Base-by-base conservation (phyloP, 2,888 invertebrate genomes). In the Allygus modestus region DNA sequence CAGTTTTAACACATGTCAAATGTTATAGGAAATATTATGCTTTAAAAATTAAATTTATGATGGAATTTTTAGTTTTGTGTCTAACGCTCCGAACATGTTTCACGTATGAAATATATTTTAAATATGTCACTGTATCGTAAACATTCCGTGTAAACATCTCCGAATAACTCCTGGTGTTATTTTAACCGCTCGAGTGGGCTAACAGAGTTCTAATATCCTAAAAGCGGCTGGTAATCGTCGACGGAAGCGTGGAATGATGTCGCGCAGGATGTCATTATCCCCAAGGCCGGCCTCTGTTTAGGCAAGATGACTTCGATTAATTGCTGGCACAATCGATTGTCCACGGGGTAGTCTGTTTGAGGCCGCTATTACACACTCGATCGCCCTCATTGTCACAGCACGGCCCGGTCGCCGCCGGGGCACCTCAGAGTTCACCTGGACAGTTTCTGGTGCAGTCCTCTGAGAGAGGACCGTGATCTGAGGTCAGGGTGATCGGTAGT, bases 241-340 rank as follows among this genome's bases (percentile, higher is more conserved):
- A 20, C 65, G 65, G 65, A 65, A 65, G 65, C 65, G 65, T 65
- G 28, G 65, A 65, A 31, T 31, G 65, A 31, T 65, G 65, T 65
- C 65, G 65, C 65, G 28, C 65, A 65, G 65, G 65, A 65, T 65
- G 65, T 65, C 65, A 65, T 65, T 65, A 65, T 31, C 2, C 28
- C 28, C 28, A 43, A 77, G 46, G 46, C 28, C 43, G 51, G 46
- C 77, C 46, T 51, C 46, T 51, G 77, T 46, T 43, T 43, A 77
- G 46, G 43, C 77, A 17, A 77, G 46, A 46, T 46, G 46, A 77
- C 77, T 46, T 43, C 77, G 77, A 77, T 77, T 77, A 77, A 77
- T 77, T 77, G 77, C 43, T 51, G 46, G 46, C 26, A 46, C 77
- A 77, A 77, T 77, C 77, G 77, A 77, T 77, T 77, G 77, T 46